Evolutionary conservation across 2,888 invertebrate species (phyloP).

Genomic region (Luperina nickerlii): DNA sequence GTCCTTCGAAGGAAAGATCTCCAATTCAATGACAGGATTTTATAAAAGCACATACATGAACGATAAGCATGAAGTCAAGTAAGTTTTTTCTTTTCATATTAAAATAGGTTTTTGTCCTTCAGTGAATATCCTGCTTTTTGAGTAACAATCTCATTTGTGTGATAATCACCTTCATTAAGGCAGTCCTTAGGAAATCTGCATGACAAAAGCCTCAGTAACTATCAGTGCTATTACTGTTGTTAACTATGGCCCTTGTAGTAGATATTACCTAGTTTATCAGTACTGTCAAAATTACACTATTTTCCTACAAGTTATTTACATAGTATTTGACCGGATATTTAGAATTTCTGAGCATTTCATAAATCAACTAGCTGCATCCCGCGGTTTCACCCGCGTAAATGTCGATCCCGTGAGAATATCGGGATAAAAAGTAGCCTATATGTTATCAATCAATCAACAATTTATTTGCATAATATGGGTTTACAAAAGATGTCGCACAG

Average conservation of each 20-base stretch:
- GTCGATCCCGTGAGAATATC: too few relatives aligned
- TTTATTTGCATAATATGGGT: too few relatives aligned
- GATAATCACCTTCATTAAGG: not conserved
- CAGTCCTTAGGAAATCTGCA: not conserved
- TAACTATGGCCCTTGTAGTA: not conserved
- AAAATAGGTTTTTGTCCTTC: not conserved
- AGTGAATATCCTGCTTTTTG: not conserved
- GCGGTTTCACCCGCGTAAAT: too few relatives aligned
- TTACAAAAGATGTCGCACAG: too few relatives aligned
- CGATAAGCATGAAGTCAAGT: conserved; percentile 85
- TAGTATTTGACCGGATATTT: not conserved
- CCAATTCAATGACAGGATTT: conserved; percentile 92
- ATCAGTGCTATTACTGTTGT: not conserved
- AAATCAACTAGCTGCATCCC: not conserved
- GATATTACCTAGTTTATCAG: not conserved
- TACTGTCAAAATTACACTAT: not conserved
- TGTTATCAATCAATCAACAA: too few relatives aligned
- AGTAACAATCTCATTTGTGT: not conserved
- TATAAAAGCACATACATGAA: conserved; percentile 92
- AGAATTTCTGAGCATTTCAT: not conserved
- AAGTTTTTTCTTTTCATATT: conserved; percentile 65
- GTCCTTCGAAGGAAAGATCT: conserved; percentile 89
- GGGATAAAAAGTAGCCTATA: too few relatives aligned
- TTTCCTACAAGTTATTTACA: not conserved
- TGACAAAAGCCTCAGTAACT: conserved; percentile 1